A percentile compares a stretch with the other conserved stretches of the same genome.
phyloP scores from a whole-genome alignment of 2,797 vertebrate species.

The Nasua narica region DNA sequence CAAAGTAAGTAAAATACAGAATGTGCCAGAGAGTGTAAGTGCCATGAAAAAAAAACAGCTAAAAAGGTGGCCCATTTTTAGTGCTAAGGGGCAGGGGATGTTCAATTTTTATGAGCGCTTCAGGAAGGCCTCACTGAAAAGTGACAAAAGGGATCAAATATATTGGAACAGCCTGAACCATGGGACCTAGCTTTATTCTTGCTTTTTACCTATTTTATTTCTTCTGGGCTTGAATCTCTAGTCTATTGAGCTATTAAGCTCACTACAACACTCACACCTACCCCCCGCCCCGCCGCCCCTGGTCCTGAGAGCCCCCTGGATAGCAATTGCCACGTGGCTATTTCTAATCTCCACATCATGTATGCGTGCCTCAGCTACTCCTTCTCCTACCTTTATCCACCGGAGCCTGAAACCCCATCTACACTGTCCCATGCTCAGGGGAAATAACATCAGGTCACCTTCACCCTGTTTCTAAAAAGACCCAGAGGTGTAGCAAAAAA shows the following conservation, averaged over 20 bases:
- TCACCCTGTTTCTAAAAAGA: neutral
- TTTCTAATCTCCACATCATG: neutral
- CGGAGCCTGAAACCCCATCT: neutral
- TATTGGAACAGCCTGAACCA: neutral
- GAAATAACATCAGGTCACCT: neutral
- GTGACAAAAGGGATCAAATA: neutral
- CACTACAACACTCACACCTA: neutral
- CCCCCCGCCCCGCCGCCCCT: neutral
- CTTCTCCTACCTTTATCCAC: neutral
- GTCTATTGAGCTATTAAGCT: neutral
- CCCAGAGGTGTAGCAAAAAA: neutral
- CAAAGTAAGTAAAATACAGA: neutral
- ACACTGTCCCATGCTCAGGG: neutral
- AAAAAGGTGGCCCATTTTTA: neutral
- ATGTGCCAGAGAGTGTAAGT: neutral
- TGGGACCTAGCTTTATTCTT: neutral
- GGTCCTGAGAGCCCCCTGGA: neutral
- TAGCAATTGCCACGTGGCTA: neutral
- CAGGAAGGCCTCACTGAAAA: neutral
- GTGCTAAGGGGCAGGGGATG: rapidly evolving
- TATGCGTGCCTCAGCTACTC: neutral
- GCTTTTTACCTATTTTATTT: neutral
- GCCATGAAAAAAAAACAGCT: neutral
- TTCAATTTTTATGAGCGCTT: neutral
- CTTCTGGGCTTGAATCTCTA: neutral